Base-by-base conservation (phyloP, 2,113 vertebrate species). In the Hemibagrus wyckioides region DNA sequence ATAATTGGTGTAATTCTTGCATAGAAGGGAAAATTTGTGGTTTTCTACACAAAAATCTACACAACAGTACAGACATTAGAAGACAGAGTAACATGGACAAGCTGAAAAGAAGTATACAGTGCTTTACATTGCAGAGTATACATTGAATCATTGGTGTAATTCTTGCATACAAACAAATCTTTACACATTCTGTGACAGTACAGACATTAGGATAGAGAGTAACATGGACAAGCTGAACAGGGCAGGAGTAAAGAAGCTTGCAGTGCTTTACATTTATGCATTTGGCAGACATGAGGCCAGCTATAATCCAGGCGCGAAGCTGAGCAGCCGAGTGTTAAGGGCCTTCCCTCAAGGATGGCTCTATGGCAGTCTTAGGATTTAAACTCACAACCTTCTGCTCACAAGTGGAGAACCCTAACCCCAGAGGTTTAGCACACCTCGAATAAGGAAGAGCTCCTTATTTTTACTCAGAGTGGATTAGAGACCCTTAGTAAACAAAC, bases 401-500 rank as follows among this genome's bases (percentile, higher is more conserved):
- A 81, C 21, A 41, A 41, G 79, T 28, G 54, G 54, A 41, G 23
- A 81, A 54, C 82, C 48, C 48, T 73, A 41, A 84, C 48, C 82
- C 65, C n/a, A 52, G n/a, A 25, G 63, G 50, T 71, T 69, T 71
- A 48, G 39, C 30, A 63, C 41, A 83, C 28, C 82, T 67, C 44
- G 33, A 8, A 23, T 52, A 71, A 52, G 28, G 21, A 59, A 33
- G 84, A 63, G 61, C 54, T 85, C 10, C 56, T 56, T 56, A 21
- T 30, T 61, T 48, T 4, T 41, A 76, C 54, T 44, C 39, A 7
- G 15, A 85, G 84, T 76, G 54, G 69, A 85, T 76, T 77, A 76
- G 41, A 85, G 57, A 50, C 41, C 30, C 73, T 79, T 8, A 39
- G 84, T 77, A 79, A 85, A 85, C 52, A 77, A 85, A 85, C 54